phyloP scores from a whole-genome alignment of 2,888 invertebrate genomes.

The Troglohyphantes excavatus region DNA sequence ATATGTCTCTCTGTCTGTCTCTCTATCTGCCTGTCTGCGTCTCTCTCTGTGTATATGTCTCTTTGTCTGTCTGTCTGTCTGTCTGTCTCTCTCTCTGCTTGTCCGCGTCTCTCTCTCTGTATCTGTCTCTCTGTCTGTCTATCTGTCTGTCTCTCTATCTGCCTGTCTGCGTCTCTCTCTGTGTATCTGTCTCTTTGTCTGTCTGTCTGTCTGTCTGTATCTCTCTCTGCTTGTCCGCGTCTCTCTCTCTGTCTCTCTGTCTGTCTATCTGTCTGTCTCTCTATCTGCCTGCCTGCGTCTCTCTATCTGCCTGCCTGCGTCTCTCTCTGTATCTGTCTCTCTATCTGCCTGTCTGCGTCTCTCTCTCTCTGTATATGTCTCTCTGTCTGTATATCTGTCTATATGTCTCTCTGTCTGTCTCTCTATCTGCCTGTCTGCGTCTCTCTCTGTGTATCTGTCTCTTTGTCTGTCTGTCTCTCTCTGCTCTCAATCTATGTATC shows the following conservation, averaged over 20 bases:
- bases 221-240: neutral
- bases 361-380: no score
- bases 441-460: no score
- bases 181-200: no score
- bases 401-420: no score
- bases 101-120: slow-evolving; percentile 1
- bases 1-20: no score
- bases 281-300: neutral
- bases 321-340: no score
- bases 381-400: no score
- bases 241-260: neutral
- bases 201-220: slow-evolving; percentile 4
- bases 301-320: no score
- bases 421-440: no score
- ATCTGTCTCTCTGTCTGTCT: slow-evolving; percentile 6
- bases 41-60: slow-evolving; percentile 6
- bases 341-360: no score
- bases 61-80: slow-evolving; percentile 9
- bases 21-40: neutral
- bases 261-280: neutral
- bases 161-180: slow-evolving; percentile 1
- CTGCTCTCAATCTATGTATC: no score
- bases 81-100: slow-evolving; percentile 1
- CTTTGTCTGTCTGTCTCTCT: no score
- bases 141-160: slow-evolving; percentile 2